Evolutionary conservation across 1,140 invertebrate species (phyloP), one percentile per base, ranked within the genome.

Genomic region (Ylistrum balloti): DNA sequence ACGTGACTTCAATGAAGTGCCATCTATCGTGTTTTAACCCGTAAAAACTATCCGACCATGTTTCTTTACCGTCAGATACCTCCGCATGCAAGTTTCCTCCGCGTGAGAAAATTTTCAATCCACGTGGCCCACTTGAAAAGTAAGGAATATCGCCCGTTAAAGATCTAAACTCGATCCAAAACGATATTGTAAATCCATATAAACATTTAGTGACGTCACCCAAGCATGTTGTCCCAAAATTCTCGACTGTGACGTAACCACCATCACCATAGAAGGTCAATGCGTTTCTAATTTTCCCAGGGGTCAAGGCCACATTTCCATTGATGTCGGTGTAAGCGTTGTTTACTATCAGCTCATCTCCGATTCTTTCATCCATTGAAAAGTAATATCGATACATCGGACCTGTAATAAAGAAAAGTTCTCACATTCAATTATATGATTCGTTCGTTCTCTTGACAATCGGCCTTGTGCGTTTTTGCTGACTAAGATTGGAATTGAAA

Each of bases 1-100:
- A 96, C 15, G 94, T 95, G 22, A 96, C 45, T 92, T 96, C 96
- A 17, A 96, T 89, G 90, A 95, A 96, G 90, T 96, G 95, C 95
- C 95, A 96, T 28, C 48, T 88, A 22, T 91, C 93, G 3, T 90
- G 89, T 35, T 91, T 33, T 34, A 95, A 85, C 28, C 92, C 91
- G 34, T 91, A 90, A 89, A 88, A 90, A 10, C 85, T 87, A 41
- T 90, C 91, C 28, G 89, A 86, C 93, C 94, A 94, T 11, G 92
- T 90, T 33, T 90, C 90, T 22, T 93, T 89, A 15, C 92, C 94
- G 88, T 91, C 90, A 33, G 92, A 90, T 2, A 93, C 95, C 32
- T 90, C 92, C 0, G 94, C 95, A 48, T 93, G 90, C 32, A 96
- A 92, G 11, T 85, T 89, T 56, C 90, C 93, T 2, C 91, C 92